Conservation (phyloP, 2,797 vertebrate species). For the Channallabes apus region DNA sequence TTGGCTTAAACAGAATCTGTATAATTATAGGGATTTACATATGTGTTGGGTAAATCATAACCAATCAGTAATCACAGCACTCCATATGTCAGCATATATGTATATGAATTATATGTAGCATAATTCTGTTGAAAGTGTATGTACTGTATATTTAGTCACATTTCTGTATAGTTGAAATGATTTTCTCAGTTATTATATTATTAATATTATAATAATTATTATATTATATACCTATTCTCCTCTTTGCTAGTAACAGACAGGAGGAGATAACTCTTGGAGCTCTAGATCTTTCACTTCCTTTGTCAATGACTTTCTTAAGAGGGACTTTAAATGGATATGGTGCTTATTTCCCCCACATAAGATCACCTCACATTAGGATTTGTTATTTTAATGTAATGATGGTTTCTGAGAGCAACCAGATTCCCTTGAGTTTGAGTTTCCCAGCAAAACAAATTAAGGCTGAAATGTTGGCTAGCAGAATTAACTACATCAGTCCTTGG, state of each 20-base stretch:
- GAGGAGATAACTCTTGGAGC: background rate
- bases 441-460: slow-evolving; percentile 1
- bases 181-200: background rate
- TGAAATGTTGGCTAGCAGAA: background rate
- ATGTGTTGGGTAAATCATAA: background rate
- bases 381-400: slow-evolving; percentile 1
- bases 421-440: background rate
- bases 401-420: background rate
- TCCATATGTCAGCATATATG: background rate
- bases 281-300: background rate
- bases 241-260: background rate
- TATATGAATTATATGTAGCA: background rate
- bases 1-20: background rate
- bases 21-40: background rate
- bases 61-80: background rate
- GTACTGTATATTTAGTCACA: background rate
- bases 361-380: background rate
- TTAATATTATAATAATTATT: too few relatives aligned
- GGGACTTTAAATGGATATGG: background rate
- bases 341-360: background rate
- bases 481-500: background rate
- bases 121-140: background rate
- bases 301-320: background rate
- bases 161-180: background rate
- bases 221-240: background rate